Evolutionary conservation across 2,888 invertebrate species (phyloP).

Genomic region (Ormyrus rosae): DNA sequence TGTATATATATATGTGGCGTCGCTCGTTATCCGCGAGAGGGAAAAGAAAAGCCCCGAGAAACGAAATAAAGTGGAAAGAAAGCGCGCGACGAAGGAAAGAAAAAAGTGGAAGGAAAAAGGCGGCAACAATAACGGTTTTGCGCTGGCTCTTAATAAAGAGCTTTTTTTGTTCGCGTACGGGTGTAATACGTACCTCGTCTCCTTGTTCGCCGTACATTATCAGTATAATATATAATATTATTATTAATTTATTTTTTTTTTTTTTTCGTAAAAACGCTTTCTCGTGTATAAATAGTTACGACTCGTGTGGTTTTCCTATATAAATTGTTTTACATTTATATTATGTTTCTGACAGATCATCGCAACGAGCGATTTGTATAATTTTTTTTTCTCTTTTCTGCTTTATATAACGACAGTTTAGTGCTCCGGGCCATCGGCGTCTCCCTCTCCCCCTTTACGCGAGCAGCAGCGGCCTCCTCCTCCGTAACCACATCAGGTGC

Average conservation of each 20-base stretch:
- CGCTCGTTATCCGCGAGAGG: slow-evolving; percentile 23
- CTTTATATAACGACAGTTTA: slow-evolving; percentile 39
- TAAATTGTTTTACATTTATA: slow-evolving; percentile 58
- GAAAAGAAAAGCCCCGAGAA: slow-evolving; percentile 21
- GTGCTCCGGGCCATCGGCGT: slow-evolving; percentile 26
- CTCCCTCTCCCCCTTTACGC: not conserved
- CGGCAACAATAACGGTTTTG: slow-evolving; percentile 10
- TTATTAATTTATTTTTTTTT: slow-evolving; percentile 7
- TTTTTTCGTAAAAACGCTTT: slow-evolving; percentile 54
- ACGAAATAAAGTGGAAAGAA: slow-evolving; percentile 37
- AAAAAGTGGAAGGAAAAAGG: slow-evolving; percentile 30
- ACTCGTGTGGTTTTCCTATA: slow-evolving; percentile 47
- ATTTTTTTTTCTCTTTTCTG: slow-evolving; percentile 9
- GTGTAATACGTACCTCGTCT: slow-evolving; percentile 34
- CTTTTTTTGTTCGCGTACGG: not conserved
- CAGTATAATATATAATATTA: slow-evolving; percentile 33
- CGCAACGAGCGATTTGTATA: slow-evolving; percentile 48
- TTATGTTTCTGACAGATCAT: slow-evolving; percentile 55
- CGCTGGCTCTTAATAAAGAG: slow-evolving; percentile 30
- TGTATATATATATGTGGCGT: not conserved
- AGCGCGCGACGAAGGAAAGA: not conserved
- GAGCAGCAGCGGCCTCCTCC: no score
- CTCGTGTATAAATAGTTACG: slow-evolving; percentile 56
- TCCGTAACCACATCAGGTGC: not conserved
- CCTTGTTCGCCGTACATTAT: slow-evolving; percentile 17